Percentiles rank a stretch among this genome's conserved stretches.
These are phyloP conservation scores for Glyphotaelius pellucidus DNA, from an alignment of 2,888 invertebrate species.

Conservation along the genomic window DNA sequence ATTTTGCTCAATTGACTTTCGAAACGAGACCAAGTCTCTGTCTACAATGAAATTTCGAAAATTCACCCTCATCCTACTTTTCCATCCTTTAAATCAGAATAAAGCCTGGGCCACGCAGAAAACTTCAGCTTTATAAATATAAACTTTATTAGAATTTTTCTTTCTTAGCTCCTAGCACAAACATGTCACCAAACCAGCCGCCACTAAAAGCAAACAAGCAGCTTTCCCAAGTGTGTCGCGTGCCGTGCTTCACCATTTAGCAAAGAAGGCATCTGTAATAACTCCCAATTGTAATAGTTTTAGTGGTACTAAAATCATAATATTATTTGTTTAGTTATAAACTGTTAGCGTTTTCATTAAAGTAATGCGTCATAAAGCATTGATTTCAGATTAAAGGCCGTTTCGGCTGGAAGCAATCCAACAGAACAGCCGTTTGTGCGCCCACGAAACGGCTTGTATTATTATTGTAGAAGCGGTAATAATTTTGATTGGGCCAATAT, in stretches of 20 bases:
- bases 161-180: not conserved
- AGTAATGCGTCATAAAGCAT: not conserved
- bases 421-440: not conserved
- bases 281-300: not conserved
- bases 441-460: constrained; percentile 7
- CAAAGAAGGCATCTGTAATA: not conserved
- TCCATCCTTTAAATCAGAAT: too few relatives aligned
- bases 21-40: too few relatives aligned
- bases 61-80: too few relatives aligned
- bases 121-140: not conserved
- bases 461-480: not conserved
- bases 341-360: not conserved
- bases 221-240: not conserved
- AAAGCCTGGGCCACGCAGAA: too few relatives aligned
- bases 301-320: not conserved
- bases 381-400: not conserved
- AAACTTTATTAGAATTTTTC: not conserved
- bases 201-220: not conserved
- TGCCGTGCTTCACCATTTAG: not conserved
- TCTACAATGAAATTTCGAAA: too few relatives aligned
- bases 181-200: not conserved
- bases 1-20: too few relatives aligned
- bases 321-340: not conserved
- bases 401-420: constrained; percentile 16
- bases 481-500: not conserved